Evolutionary conservation across 2,113 vertebrate genomes (phyloP), one percentile per base, ranked within the genome.

Genomic region (Bubalus kerabau): DNA sequence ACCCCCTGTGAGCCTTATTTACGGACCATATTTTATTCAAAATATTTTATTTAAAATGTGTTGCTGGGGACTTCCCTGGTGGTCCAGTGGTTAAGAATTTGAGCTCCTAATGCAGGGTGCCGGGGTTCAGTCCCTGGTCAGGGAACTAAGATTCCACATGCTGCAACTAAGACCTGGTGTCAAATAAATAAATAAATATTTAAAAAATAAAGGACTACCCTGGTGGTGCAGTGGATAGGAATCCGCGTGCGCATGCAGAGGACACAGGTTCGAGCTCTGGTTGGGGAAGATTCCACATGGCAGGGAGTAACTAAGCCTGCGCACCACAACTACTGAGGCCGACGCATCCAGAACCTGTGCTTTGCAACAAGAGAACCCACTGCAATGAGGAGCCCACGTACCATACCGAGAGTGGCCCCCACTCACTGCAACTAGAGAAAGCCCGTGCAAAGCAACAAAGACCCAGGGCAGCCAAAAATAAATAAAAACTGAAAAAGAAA

Each of bases 21-120:
- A 81, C 5, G 48, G 54, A 84, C 30, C 17, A 78, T 26, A 36
- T 57, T 93, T 94, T 83, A 95, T 97, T 91, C 60, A 94, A 97
- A 94, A 95, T 50, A 9, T 21, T 32, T 81, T 81, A 52, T 52
- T 52, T 81, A 81, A 52, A 52, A 12, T 52, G 28, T 76, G 21
- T 74, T 40, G 67, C 67, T 24, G 67, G 28, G 8, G 46, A 80
- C 76, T 80, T 48, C 15, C 43, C 43, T 80, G 76, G 46, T 52
- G 78, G 78, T 81, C 30, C 28, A n/a, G 17, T 52, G 46, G 46
- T 81, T 81, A 81, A 81, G 78, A n/a, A 19, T 81, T 17, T 32
- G 48, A 19, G 10, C 48, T 81, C 9, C 17, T 32, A 81, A 32
- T 21, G 78, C 78, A 52, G 78, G 17, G 28, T 19, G 32, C 9